These are phyloP conservation scores for Nowickia ferox DNA, from an alignment of 2,888 invertebrate genomes.

Conservation along the genomic window DNA sequence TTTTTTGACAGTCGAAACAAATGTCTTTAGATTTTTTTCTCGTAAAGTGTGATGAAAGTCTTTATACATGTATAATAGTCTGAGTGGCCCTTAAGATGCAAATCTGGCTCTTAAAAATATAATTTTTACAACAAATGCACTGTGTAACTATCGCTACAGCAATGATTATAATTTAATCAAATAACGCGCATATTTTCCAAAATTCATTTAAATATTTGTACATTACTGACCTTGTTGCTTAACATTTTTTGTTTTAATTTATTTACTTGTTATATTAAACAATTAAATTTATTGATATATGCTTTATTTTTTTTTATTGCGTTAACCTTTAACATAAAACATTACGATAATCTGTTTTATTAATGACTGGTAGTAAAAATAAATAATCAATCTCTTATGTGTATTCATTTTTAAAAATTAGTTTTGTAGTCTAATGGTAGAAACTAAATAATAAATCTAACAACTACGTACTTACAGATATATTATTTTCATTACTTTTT, in stretches of 20 bases:
- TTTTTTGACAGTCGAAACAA: no score
- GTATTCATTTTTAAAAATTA: neutral
- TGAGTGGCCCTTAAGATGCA: no score
- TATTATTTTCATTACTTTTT: conserved; percentile 11
- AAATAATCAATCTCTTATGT: conserved; percentile 10
- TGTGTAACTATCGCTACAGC: neutral
- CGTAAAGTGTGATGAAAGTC: no score
- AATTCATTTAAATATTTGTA: conserved; percentile 2
- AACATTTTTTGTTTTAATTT: neutral
- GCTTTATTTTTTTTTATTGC: neutral
- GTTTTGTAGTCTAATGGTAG: neutral
- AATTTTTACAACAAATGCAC: no score
- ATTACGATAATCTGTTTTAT: conserved; percentile 32
- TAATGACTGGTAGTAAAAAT: conserved; percentile 33
- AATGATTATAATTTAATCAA: neutral
- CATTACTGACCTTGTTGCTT: conserved; percentile 39
- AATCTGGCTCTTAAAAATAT: no score
- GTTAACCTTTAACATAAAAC: conserved; percentile 44
- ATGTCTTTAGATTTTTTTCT: no score
- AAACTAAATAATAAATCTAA: conserved; percentile 26
- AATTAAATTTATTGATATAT: conserved; percentile 17
- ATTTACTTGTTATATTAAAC: neutral
- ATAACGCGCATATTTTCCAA: neutral
- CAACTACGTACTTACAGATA: neutral
- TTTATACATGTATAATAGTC: no score